Evolutionary conservation across 2,888 invertebrate species (phyloP).

Genomic region (Drosophila diplacantha): DNA sequence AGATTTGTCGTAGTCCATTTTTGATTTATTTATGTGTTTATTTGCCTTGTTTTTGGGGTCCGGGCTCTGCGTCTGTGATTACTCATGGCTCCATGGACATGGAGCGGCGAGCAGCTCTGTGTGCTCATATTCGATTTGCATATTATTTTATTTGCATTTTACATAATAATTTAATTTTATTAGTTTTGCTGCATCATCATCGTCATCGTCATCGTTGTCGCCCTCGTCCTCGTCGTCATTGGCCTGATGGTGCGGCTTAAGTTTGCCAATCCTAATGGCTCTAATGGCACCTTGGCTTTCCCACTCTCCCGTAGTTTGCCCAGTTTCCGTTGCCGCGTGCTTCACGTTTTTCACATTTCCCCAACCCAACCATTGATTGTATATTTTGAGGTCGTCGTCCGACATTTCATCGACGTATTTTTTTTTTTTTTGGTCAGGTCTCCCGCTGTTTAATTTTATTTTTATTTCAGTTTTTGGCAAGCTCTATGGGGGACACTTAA

Average conservation of each 20-base stretch:
- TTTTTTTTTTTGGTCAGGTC: slow-evolving; percentile 10
- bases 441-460: slow-evolving; percentile 12
- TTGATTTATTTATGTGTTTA: slow-evolving; percentile 71
- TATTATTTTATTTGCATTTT: slow-evolving; percentile 67
- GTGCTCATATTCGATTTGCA: slow-evolving; percentile 59
- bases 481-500: slow-evolving; percentile 64
- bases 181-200: slow-evolving; percentile 64
- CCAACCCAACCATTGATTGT: slow-evolving; percentile 44
- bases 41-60: slow-evolving; percentile 55
- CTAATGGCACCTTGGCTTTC: slow-evolving; percentile 66
- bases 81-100: slow-evolving; percentile 50
- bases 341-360: slow-evolving; percentile 1
- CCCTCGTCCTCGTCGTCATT: not conserved
- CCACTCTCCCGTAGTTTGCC: not conserved
- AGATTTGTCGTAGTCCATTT: slow-evolving; percentile 70
- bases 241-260: slow-evolving; percentile 26
- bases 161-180: slow-evolving; percentile 71
- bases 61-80: slow-evolving; percentile 65
- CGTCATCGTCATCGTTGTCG: slow-evolving; percentile 1
- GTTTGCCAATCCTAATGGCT: slow-evolving; percentile 33
- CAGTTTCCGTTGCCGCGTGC: slow-evolving; percentile 2
- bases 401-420: slow-evolving; percentile 19
- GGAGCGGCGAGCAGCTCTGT: not conserved
- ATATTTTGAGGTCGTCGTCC: slow-evolving; percentile 32
- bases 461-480: slow-evolving; percentile 46